These are phyloP conservation scores for Scaptomyza cyrtandrae DNA, from an alignment of 2,888 invertebrate species.

Conservation along the genomic window DNA sequence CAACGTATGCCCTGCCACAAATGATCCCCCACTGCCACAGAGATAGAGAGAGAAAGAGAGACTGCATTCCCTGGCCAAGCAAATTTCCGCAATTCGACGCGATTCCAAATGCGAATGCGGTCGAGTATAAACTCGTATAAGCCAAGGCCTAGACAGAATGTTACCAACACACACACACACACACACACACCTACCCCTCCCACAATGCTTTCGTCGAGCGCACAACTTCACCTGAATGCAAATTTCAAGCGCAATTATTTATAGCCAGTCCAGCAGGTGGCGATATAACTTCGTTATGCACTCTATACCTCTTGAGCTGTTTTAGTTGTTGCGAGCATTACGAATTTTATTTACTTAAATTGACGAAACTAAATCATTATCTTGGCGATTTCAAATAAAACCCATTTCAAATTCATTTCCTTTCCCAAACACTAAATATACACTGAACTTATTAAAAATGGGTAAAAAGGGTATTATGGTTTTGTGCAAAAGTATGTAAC, in stretches of 20 bases:
- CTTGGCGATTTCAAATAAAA: not conserved
- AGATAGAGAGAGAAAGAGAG: not conserved
- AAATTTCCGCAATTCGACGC: conserved; percentile 70
- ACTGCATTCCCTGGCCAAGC: conserved; percentile 45
- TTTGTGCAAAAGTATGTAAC: too few relatives aligned
- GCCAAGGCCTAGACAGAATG: conserved; percentile 44
- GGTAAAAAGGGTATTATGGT: too few relatives aligned
- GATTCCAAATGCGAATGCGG: conserved; percentile 48
- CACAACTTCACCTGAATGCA: conserved; percentile 45
- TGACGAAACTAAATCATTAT: not conserved
- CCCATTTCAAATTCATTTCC: too few relatives aligned
- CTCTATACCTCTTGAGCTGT: conserved; percentile 20
- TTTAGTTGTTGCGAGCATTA: conserved; percentile 4
- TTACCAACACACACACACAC: not conserved
- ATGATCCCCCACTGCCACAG: not conserved
- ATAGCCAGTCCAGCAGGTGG: conserved; percentile 40
- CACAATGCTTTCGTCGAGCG: not conserved
- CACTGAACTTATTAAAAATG: too few relatives aligned
- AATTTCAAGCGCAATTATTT: conserved; percentile 65
- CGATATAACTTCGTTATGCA: conserved; percentile 32
- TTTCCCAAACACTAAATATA: too few relatives aligned
- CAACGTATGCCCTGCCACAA: conserved; percentile 62
- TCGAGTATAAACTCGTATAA: conserved; percentile 22
- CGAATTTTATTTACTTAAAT: not conserved
- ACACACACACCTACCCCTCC: too few relatives aligned